Base-by-base conservation (phyloP, 2,888 invertebrate genomes). In the Sialis fuliginosa region DNA sequence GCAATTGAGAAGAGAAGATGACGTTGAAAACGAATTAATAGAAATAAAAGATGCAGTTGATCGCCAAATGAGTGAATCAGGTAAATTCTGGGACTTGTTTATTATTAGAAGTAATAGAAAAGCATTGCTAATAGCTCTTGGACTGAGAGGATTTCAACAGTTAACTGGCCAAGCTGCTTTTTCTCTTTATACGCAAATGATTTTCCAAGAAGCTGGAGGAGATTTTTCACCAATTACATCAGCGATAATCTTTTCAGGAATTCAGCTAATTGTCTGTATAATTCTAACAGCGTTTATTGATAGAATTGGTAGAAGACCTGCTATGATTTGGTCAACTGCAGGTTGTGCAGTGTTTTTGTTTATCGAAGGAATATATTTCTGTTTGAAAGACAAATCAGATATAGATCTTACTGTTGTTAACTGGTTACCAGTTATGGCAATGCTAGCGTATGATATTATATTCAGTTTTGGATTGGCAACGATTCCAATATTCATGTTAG, bases 241-340 rank as follows among this genome's bases (percentile, higher is more conserved):
- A 6, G 59, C 64, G 4, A 61, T 66, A 6, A 52, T 63, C 6
- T 56, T 68, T 12, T 66, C 63, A 1, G 51, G 54, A 4, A 62
- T 66, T 1, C 66, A 67, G 49, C 53, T 59, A 1, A 35, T 50
- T 1, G 49, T 51, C 1, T 54, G 58, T 34, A 50, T 50, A 46
- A 44, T 52, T 39, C 51, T 55, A 1, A 44, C 40, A 9, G 32
- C 12, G 5, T 13, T 40, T 5, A n/a, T 46, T 30, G 46, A 46
- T 40, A 39, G 32, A 31, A 58, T 58, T 10, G 70, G 70, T 4
- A 51, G 70, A 34, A 56, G 62, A 41, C 54, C 58, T 31, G 56
- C 70, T 9, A 56, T 69, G 5, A 52, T 66, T 6, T 44, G 60
- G 30, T 64, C 63, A 6, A 40, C 32, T 40, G 33, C 33, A 5